Conservation (phyloP, 2,888 invertebrate species). For the Hyalella azteca region DNA sequence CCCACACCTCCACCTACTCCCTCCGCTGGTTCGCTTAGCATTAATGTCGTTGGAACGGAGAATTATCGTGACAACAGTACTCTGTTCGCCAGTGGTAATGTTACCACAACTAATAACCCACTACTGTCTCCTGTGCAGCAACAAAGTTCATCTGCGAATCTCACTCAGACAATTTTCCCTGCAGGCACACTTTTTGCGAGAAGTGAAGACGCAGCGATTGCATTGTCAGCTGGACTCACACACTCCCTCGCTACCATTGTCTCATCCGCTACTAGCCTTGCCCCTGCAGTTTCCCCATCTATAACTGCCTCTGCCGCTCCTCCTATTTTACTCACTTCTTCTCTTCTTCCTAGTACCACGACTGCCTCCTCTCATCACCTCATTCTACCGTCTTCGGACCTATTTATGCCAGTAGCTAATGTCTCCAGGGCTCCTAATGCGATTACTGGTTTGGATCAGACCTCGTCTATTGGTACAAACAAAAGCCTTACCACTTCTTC, state of each 20-base stretch:
- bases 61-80: not conserved
- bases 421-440: slow-evolving; percentile 13
- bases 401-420: slow-evolving; percentile 28
- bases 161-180: slow-evolving; percentile 14
- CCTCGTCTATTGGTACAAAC: slow-evolving; percentile 7
- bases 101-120: not conserved
- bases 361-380: slow-evolving; percentile 17
- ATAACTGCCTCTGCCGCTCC: not conserved
- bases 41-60: not conserved
- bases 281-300: not conserved
- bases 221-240: slow-evolving; percentile 10
- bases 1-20: slow-evolving; percentile 11
- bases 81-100: not conserved
- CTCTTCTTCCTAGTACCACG: not conserved
- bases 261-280: not conserved
- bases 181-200: slow-evolving; percentile 12
- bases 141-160: not conserved
- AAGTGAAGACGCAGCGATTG: slow-evolving; percentile 18
- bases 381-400: not conserved
- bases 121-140: not conserved
- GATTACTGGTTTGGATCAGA: not conserved
- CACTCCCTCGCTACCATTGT: slow-evolving; percentile 19
- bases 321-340: slow-evolving; percentile 1
- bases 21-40: not conserved
- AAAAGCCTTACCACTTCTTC: not conserved